Base-by-base conservation (phyloP, 2,888 invertebrate genomes). In the Drosophila picticornis region DNA sequence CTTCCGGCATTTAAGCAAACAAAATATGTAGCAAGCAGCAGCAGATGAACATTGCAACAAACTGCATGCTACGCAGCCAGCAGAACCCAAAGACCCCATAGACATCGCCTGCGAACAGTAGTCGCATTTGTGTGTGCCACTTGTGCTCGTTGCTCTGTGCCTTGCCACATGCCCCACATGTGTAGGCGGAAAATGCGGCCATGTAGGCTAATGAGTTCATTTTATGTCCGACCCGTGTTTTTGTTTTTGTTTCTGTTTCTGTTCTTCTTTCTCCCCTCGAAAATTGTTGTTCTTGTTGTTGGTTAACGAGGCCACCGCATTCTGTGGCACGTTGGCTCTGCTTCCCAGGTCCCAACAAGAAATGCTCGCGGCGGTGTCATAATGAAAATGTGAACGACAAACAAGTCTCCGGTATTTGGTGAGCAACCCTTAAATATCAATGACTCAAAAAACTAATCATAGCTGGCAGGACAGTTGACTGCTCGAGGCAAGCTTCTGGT, bases 1-100 rank as follows among this genome's bases (percentile, higher is more conserved):
- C 86, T 87, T 87, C 86, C 86, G 86, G 86, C 86, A 88, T 85
- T 87, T 90, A 88, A 83, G 88, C 86, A 90, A 90, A 87, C 88
- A 85, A 88, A 88, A 86, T 85, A 88, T 84, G 89, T 69, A 73
- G 74, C 69, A 78, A 68, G 73, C 73, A 63, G 59, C 48, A 63
- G 55, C 51, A 29, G 48, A 32, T 48, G 27, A 34, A 59, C 80
- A 68, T 61, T 81, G 81, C 81, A 84, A 81, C 84, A 56, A 61
- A 72, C 72, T 58, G 55, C 72, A 72, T 51, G 72, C 34, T 13
- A 43, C 43, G 43, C 52, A 52, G 46, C 19, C 46, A 51, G 61
- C 60, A 46, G 10, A 19, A 10, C 57, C 40, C 43, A 57, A 22
- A 29, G 16, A 29, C 29, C 22, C 9, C 29, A 57, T 31, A 57